Base-by-base conservation (phyloP, 2,113 vertebrate genomes). In the Neomonachus schauinslandi region DNA sequence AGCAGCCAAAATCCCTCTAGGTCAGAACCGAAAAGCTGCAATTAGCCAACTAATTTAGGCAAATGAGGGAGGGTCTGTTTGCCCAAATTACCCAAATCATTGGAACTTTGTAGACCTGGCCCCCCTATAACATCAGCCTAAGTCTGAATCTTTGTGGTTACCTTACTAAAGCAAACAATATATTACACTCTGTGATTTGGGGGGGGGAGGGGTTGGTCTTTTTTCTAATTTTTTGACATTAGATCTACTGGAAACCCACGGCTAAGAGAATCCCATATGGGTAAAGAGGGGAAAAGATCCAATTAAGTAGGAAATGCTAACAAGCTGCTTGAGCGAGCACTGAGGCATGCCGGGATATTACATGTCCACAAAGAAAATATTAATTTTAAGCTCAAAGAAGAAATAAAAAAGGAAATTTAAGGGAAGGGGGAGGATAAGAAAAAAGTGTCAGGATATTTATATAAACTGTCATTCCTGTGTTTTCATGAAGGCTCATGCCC, bases 271-370 rank as follows among this genome's bases (percentile, higher is more conserved):
- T 98, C 97, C 97, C 98, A 98, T 96, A 31, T 18, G 98, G 98
- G 87, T 97, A 95, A 96, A 96, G 93, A 93, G 93, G 95, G 97
- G 98, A 98, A 98, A 95, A 98, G 97, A 89, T 79, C 97, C 98
- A 98, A 98, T 98, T 98, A 99, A 98, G 97, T 95, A 96, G 95
- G 97, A 98, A 98, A 98, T 97, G 97, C 98, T 98, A 98, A 98
- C 98, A 98, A 98, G 98, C 97, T 96, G 95, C 95, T 97, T 96
- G 94, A 97, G 87, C 77, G 97, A 98, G 94, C 97, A 97, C 98
- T 94, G 94, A 98, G 98, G 97, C 97, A 98, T 98, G 98, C 91
- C 12, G 46, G 97, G 94, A 46, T 96, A 96, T 77, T 86, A 63
- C 98, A 85, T 94, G 97, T 97, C 97, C 98, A 95, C 91, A 97